Percentiles rank a stretch among this genome's conserved stretches.
Evolutionary conservation across 2,113 vertebrate genomes (phyloP).

Genomic region (Elaphurus davidianus): DNA sequence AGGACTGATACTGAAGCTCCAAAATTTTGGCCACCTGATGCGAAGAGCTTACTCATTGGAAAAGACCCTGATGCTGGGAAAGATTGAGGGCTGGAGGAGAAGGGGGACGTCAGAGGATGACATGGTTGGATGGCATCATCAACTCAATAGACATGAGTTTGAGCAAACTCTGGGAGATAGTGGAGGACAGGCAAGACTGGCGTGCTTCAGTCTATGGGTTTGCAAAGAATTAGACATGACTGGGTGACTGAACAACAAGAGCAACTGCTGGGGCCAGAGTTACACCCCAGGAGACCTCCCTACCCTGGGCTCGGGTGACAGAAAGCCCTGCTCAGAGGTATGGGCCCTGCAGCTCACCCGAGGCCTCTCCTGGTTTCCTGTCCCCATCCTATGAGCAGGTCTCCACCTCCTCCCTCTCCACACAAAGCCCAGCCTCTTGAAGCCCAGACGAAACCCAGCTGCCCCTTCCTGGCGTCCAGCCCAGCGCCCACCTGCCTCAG

Average conservation of each 20-base stretch:
- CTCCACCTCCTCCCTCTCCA: fast-evolving
- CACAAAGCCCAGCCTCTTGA: not conserved
- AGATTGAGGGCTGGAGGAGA: not conserved
- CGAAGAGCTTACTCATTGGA: not conserved
- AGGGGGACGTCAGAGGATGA: not conserved
- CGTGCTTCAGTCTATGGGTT: not conserved
- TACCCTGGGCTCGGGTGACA: not conserved
- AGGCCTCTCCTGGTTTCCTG: not conserved
- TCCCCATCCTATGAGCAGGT: no score
- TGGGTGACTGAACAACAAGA: not conserved
- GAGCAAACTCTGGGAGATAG: not conserved
- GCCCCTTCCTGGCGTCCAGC: not conserved
- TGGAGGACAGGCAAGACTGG: not conserved
- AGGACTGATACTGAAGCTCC: not conserved
- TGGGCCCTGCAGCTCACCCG: not conserved
- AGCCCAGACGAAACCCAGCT: not conserved
- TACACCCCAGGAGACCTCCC: not conserved
- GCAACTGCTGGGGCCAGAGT: not conserved
- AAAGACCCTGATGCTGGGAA: not conserved
- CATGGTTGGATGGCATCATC: not conserved
- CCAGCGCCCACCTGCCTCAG: not conserved
- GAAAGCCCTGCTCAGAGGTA: not conserved
- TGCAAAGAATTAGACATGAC: not conserved
- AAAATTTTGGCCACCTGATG: not conserved
- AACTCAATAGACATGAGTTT: not conserved